Evolutionary conservation across 2,888 invertebrate genomes (phyloP), one percentile per base, ranked within the genome.

Genomic region (Cinara cedri): DNA sequence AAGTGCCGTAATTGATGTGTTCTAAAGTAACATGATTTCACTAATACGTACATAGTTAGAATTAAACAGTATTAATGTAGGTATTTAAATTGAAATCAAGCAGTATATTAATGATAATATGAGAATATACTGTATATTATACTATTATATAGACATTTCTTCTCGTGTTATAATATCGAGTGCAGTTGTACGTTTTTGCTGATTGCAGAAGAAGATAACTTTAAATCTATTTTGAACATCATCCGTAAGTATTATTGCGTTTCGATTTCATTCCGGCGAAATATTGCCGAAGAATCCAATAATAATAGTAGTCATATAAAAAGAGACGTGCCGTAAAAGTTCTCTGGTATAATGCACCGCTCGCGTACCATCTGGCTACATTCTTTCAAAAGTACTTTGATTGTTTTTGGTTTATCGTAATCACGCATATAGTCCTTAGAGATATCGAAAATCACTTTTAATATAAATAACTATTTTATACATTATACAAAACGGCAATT

Each of bases 271-370:
- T 62, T 19, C 10, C 19, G 66, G n/a, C 19, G 66, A n/a, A 76
- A 76, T 76, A 76, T 76, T 26, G 66, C 66, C 26, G 44, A 57
- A 76, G 55, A 76, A 66, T 55, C 26, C 66, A 76, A 66, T 66
- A 66, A 46, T 11, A 46, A 51, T 49, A 54, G 34, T 44, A 51
- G 54, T 54, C 44, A 24, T 54, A 65, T 49, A 75, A 75, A 60
- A 75, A 66, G 46, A 76, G 55, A 66, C 13, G 44, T 57, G 44
- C 19, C 24, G 13, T 26, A 65, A 75, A 55, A 75, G 55, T 75
- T 66, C 44, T 26, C 44, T 26, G 26, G 65, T 75, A 54, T 75
- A 75, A 75, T 66, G 65, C 34, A 34, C 34, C 34, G 34, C 34
- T 6, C 34, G 34, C 3, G 55, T 14, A 44, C n/a, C 75, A 75